Evolutionary conservation across 2,888 invertebrate genomes (phyloP), one percentile per base, ranked within the genome.

Genomic region (Tineola bisselliella): DNA sequence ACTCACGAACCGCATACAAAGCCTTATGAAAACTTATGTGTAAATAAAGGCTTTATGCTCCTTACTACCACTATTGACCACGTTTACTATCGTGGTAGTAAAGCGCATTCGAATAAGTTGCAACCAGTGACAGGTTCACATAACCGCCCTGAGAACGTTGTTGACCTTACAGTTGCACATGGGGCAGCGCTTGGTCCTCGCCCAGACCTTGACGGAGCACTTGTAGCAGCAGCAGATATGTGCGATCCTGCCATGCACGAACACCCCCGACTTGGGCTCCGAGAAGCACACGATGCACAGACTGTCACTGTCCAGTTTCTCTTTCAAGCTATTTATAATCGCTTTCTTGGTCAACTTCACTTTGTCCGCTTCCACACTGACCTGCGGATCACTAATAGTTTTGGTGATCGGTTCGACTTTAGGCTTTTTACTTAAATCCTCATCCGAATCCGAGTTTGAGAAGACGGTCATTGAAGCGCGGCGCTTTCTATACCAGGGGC

Each of bases 191-290:
- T 89, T 90, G 0, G 88, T 88, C 31, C 84, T 88, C 12, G 84
- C 84, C 90, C 92, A 91, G 0, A 91, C 90, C 67, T 89, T 90
- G 48, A 90, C 84, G 0, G 92, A 91, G 72, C 93, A 93, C 61
- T 86, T 88, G 66, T 92, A 93, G 68, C 93, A 93, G 65, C 92
- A 92, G 69, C 91, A 92, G 64, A 91, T 89, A 63, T 92, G 92
- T 0, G 89, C 90, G 61, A 89, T 88, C 54, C 88, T 81, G 0
- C 91, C 91, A 69, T 93, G 92, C 0, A 92, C 88, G 68, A 92
- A 92, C 43, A 90, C 89, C 0, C 91, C 91, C 61, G 92, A 89
- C 70, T 91, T 92, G 0, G 91, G 91, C 59, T 87, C 88, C 0
- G 79, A 73, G 25, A 88, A 84, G 68, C 92, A 93, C 15, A 90